Evolutionary conservation across 2,113 vertebrate species (phyloP).

Genomic region (Calypte anna): DNA sequence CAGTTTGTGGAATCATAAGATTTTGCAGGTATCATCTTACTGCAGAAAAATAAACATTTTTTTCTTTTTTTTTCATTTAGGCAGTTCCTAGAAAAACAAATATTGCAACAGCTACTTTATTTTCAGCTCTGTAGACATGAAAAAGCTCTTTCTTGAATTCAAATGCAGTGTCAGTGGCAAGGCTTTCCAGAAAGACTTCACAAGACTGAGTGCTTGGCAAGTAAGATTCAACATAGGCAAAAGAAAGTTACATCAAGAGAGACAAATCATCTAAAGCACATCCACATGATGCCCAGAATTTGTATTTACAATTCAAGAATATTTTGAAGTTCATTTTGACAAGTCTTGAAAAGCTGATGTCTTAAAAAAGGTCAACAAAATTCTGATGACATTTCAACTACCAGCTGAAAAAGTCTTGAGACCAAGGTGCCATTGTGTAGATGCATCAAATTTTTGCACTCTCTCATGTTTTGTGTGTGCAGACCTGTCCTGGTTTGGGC

Average conservation of each 20-base stretch:
- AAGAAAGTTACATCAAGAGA: neutral
- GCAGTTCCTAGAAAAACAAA: neutral
- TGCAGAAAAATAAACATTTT: neutral
- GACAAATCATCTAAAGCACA: neutral
- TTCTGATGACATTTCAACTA: neutral
- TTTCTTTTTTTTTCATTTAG: neutral
- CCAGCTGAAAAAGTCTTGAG: neutral
- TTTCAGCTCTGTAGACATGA: neutral
- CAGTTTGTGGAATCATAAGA: neutral
- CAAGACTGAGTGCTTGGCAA: neutral
- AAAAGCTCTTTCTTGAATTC: neutral
- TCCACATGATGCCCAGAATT: neutral
- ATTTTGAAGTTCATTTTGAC: neutral
- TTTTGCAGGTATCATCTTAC: neutral
- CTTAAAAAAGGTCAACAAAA: neutral
- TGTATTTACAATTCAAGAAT: neutral
- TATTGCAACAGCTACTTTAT: neutral
- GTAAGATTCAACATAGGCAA: neutral
- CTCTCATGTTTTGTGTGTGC: neutral
- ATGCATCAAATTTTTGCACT: neutral
- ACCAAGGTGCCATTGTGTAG: neutral
- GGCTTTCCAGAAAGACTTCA: neutral
- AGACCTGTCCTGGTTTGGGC: too few relatives aligned
- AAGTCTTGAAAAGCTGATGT: neutral
- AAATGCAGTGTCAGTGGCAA: neutral